Base-by-base conservation (phyloP, 1,140 invertebrate genomes). In the Hyles vespertilio region DNA sequence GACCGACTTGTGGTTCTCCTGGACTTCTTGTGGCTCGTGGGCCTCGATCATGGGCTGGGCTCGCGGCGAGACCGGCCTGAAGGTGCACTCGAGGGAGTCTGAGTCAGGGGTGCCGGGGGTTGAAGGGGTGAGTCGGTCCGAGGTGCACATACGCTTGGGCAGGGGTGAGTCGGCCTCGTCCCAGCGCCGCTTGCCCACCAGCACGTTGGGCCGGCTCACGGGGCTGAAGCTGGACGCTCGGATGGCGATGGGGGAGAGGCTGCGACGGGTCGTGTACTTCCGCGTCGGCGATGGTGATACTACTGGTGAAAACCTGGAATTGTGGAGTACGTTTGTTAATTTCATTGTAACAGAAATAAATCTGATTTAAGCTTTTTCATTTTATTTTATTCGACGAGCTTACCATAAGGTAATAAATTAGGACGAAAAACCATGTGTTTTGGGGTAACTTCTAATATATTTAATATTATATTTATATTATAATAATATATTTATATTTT, bases 281-380 rank as follows among this genome's bases (percentile, higher is more conserved):
- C 95, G 90, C 5, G 95, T 96, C 3, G 96, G 95, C 69, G 95
- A 96, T 10, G 96, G 95, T 4, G 95, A 96, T 49, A 94, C 82
- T 36, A 82, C 87, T 6, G 90, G 91, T 2, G 90, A 90, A 63
- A 91, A 83, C 58, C 90, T 89, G 68, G 66, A 78, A 61, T 11
- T 22, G 22, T 22, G 10, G 3, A n/a, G 46, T 48, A 8, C 2
- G 36, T 2, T 5, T 40, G 36, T 40, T 1, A 40, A 8, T 40
- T 40, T 40, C 1, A 40, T 40, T 1, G 46, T 48, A 3, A n/a
- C 46, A 22, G 22, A 1, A 22, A 22, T 22, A 22, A 22, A 22
- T 0, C 2, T 22, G 22, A 22, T 0, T 22, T 22, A 22, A 22
- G 22, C 0, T 1, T 22, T 22, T 22, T 22, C 22, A 22, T 22